These are phyloP conservation scores for Crocodylus rhombifer DNA, from an alignment of 2,797 vertebrate genomes.

Conservation along the genomic window DNA sequence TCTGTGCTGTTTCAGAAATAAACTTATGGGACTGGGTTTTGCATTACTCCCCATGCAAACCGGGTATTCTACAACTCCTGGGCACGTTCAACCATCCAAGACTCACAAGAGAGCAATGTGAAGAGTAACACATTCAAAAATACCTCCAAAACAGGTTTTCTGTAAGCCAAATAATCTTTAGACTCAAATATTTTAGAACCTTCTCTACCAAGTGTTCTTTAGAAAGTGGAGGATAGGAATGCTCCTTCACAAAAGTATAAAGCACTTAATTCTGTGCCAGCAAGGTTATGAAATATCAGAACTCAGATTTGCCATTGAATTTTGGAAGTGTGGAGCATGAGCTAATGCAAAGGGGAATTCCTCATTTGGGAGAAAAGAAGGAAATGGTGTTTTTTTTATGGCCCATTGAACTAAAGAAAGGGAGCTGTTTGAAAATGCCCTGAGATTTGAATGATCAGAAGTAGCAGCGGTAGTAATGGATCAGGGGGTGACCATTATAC, in stretches of 20 bases:
- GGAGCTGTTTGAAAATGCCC: neutral
- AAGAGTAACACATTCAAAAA: neutral
- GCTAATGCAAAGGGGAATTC: neutral
- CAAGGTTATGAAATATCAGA: neutral
- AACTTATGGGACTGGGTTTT: neutral
- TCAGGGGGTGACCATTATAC: neutral
- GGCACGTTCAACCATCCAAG: neutral
- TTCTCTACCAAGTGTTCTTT: neutral
- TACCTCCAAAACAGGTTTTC: neutral
- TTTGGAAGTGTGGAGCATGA: neutral
- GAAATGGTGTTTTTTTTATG: neutral
- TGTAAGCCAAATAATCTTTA: neutral
- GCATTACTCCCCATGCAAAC: no score
- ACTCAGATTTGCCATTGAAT: neutral
- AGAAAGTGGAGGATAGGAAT: neutral
- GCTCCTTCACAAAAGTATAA: neutral
- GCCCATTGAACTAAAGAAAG: neutral
- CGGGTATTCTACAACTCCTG: no score
- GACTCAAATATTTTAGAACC: neutral
- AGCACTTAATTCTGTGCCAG: neutral
- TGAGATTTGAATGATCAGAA: neutral
- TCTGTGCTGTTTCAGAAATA: neutral
- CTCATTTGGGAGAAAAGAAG: neutral
- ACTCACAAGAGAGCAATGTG: constrained; percentile 1
- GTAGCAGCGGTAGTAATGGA: neutral